phyloP scores from a whole-genome alignment of 2,113 vertebrate species.

The Gobius niger region DNA sequence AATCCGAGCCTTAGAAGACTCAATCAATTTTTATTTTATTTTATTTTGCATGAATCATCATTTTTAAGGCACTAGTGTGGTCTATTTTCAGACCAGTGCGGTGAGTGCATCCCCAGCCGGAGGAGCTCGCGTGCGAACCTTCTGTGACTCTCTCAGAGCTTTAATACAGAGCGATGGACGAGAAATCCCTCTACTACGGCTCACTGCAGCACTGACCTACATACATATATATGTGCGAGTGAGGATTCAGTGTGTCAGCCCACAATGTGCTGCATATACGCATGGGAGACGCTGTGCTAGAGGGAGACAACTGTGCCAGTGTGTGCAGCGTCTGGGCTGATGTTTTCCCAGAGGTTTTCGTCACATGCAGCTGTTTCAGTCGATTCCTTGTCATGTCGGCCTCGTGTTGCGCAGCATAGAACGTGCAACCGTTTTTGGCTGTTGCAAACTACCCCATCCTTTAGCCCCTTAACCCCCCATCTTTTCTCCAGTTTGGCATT shows the following conservation, averaged over 20 bases:
- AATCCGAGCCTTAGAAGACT: no score
- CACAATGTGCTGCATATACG: conserved; percentile 20
- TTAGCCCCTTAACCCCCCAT: no score
- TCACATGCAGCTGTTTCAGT: not conserved
- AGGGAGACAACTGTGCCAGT: not conserved
- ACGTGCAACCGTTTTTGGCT: no score
- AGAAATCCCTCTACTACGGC: conserved; percentile 46
- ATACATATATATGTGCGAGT: conserved; percentile 32
- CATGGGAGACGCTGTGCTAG: not conserved
- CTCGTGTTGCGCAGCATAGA: no score
- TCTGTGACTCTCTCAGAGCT: conserved; percentile 13
- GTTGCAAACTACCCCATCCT: no score
- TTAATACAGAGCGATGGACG: conserved; percentile 24
- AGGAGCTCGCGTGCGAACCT: conserved; percentile 46
- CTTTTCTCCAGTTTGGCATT: no score
- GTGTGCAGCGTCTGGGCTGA: not conserved
- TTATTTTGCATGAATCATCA: not conserved
- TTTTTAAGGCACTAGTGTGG: not conserved
- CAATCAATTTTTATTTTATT: no score
- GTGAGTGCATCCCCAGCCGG: not conserved
- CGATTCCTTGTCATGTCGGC: not conserved
- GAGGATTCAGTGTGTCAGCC: conserved; percentile 48
- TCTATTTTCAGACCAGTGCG: not conserved
- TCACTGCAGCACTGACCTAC: conserved; percentile 54
- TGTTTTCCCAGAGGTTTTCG: not conserved